Evolutionary conservation across 1,140 invertebrate species (phyloP).

Genomic region (Drosophila sturtevanti): DNA sequence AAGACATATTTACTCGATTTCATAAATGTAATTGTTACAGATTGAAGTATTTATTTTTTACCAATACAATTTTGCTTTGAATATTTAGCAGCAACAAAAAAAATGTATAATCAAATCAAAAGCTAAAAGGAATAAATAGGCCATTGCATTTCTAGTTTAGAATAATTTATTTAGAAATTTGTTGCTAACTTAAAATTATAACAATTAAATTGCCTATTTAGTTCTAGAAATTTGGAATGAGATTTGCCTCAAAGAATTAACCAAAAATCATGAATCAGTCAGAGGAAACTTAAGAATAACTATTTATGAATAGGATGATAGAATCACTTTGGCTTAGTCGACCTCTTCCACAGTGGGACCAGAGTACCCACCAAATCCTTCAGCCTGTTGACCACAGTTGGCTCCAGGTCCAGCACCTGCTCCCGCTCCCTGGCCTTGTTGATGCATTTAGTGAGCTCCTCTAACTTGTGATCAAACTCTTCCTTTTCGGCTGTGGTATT

Average conservation of each 20-base stretch:
- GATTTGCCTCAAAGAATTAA: neutral
- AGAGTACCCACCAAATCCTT: slow-evolving; percentile 82
- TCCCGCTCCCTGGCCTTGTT: slow-evolving; percentile 65
- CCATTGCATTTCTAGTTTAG: no score
- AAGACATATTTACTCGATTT: no score
- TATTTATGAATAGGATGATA: neutral
- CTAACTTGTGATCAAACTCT: slow-evolving; percentile 85
- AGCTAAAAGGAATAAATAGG: no score
- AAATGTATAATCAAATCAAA: no score
- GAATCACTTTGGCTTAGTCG: slow-evolving; percentile 84
- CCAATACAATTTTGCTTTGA: no score
- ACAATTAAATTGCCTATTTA: neutral
- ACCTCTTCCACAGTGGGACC: slow-evolving; percentile 90
- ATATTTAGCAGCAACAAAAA: no score
- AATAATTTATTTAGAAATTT: slow-evolving; percentile 39
- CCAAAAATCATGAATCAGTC: slow-evolving; percentile 2
- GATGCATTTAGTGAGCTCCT: slow-evolving; percentile 84
- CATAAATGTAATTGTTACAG: no score
- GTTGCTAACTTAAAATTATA: slow-evolving; percentile 31
- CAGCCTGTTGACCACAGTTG: slow-evolving; percentile 81
- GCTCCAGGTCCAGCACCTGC: slow-evolving; percentile 78
- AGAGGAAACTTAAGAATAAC: neutral
- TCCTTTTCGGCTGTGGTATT: slow-evolving; percentile 86
- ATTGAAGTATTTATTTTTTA: no score
- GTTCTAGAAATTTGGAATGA: neutral